Evolutionary conservation across 1,140 invertebrate species (phyloP), one percentile per base, ranked within the genome.

Genomic region (Scaptomyza graminum): DNA sequence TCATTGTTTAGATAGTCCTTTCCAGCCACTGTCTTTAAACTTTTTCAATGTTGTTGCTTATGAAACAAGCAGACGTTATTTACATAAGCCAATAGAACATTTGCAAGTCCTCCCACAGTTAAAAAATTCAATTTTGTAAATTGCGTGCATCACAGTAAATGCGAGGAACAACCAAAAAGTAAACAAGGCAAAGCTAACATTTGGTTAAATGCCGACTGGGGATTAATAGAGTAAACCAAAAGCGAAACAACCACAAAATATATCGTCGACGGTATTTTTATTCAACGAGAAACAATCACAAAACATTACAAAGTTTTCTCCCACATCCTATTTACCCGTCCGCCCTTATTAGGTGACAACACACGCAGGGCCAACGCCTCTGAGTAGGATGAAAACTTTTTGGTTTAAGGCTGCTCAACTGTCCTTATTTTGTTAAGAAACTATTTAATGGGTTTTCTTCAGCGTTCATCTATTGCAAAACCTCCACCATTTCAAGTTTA

Each of bases 231-330:
- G 64, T 54, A 52, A 64, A 59, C 57, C 63, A 54, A 62, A 56
- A 47, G 52, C 39, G 34, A 46, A 59, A 49, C 44, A 62, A 22
- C 59, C 66, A 37, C 63, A 60, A 54, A 56, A 65, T 59, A 59
- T 63, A 54, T 59, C 52, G 46, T 16, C 74, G 34, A 76, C 57
- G 59, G 37, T 62, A 67, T 71, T 65, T 63, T 76, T 72, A 76
- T 74, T 76, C 74, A 76, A 76, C 74, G 74, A 69, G 63, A 76
- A 74, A 76, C 74, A 76, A 76, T 76, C 74, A 76, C 70, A 76
- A 76, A 76, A 74, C 74, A 64, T 65, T 47, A 43, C 49, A 73
- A 76, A 76, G 54, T 76, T 76, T 68, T 47, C 37, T 9, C 9
- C 5, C 6, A 34, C 31, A 31, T 34, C 28, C 28, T 28, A 3